Evolutionary conservation across 2,888 invertebrate genomes (phyloP).

Genomic region (Drosophila formosana): DNA sequence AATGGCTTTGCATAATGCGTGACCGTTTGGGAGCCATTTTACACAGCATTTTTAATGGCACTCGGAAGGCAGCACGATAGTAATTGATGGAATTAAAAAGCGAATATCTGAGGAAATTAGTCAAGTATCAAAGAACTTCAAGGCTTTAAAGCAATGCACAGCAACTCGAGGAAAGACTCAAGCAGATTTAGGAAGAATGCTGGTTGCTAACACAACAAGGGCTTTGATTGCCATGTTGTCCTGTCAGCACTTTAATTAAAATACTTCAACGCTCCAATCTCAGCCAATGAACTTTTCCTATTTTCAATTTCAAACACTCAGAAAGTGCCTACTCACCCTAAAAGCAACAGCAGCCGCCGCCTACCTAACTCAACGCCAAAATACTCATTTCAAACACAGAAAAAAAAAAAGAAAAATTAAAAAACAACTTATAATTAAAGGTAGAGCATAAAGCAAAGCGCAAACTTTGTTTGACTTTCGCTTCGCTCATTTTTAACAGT

Average conservation of each 20-base stretch:
- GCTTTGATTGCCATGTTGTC: conserved; percentile 36
- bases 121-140: not conserved
- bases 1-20: conserved; percentile 41
- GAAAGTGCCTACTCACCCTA: conserved; percentile 46
- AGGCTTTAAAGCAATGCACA: not conserved
- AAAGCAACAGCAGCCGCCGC: not conserved
- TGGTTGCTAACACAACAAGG: conserved; percentile 31
- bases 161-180: not conserved
- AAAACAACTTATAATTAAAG: conserved; percentile 73
- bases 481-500: conserved; percentile 30
- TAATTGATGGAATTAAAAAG: not conserved
- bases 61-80: not conserved
- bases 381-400: conserved; percentile 4
- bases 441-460: conserved; percentile 50
- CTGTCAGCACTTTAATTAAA: conserved; percentile 69
- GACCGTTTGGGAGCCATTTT: conserved; percentile 19
- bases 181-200: not conserved
- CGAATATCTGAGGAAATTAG: not conserved
- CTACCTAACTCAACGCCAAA: conserved; percentile 28
- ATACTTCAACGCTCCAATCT: conserved; percentile 52
- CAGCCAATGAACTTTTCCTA: conserved; percentile 64
- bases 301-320: conserved; percentile 51
- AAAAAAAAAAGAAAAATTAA: conserved; percentile 34
- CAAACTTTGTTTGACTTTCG: conserved; percentile 60
- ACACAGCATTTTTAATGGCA: not conserved